Conservation (phyloP, 1,140 invertebrate genomes). For the Ooceraea biroi region DNA sequence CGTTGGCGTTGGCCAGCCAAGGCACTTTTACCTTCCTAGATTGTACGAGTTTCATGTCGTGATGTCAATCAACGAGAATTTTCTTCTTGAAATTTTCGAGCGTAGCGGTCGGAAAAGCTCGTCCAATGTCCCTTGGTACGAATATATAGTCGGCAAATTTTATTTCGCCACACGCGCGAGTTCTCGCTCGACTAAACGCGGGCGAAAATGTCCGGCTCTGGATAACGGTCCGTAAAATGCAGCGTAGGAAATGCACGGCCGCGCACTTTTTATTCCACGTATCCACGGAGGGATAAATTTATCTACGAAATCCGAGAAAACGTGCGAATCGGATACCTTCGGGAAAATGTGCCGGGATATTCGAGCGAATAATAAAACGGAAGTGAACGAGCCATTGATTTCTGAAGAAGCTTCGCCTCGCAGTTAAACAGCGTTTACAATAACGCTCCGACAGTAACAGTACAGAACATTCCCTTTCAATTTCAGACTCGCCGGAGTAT, state of each 20-base stretch:
- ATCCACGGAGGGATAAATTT: constrained; percentile 39
- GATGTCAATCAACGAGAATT: constrained; percentile 30
- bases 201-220: constrained; percentile 33
- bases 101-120: not conserved
- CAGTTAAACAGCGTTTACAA: not conserved
- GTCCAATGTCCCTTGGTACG: not conserved
- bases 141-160: constrained; percentile 4
- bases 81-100: constrained; percentile 25
- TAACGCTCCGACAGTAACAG: not conserved
- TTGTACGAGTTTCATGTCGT: not conserved
- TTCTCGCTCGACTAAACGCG: constrained; percentile 50
- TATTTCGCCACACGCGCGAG: constrained; percentile 11
- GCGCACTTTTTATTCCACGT: constrained; percentile 21
- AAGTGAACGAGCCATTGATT: constrained; percentile 39
- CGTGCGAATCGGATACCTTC: constrained; percentile 27
- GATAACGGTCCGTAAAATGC: constrained; percentile 52
- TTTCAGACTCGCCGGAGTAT: not conserved
- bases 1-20: not conserved
- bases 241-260: constrained; percentile 19
- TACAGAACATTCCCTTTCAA: not conserved
- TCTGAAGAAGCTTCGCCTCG: constrained; percentile 4
- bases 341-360: constrained; percentile 33
- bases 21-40: not conserved
- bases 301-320: constrained; percentile 36
- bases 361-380: constrained; percentile 56